These are phyloP conservation scores for Motacilla alba DNA, from an alignment of 2,113 vertebrate species.

Conservation along the genomic window DNA sequence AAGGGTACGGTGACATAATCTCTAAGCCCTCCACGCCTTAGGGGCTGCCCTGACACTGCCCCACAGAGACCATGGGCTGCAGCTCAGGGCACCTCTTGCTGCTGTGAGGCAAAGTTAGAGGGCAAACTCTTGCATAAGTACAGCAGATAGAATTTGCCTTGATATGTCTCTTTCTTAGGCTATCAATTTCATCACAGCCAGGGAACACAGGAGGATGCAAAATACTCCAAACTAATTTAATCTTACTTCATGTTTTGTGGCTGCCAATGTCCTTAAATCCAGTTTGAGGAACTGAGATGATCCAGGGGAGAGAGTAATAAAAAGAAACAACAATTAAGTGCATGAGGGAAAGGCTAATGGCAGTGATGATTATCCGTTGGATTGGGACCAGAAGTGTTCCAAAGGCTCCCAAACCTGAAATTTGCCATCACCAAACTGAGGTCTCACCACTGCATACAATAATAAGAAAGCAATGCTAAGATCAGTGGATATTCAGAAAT, in stretches of 20 bases:
- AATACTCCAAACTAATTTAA: not conserved
- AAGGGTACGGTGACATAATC: not conserved
- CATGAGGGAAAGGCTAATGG: not conserved
- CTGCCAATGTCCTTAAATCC: not conserved
- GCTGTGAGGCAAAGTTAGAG: not conserved
- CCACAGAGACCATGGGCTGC: not conserved
- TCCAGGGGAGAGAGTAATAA: not conserved
- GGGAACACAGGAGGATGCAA: not conserved
- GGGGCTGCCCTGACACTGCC: not conserved
- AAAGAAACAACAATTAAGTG: not conserved
- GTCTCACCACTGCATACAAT: not conserved
- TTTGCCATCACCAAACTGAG: not conserved
- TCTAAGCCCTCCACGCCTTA: not conserved
- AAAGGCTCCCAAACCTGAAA: not conserved
- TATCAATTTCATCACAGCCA: not conserved
- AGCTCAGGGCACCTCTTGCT: not conserved
- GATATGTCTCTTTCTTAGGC: not conserved
- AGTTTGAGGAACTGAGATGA: not conserved
- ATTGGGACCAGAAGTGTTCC: not conserved
- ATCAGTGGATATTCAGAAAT: not conserved
- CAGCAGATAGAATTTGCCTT: not conserved
- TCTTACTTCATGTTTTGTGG: not conserved
- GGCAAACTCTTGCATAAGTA: not conserved
- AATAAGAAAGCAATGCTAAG: not conserved
- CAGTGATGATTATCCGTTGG: not conserved